phyloP scores from a whole-genome alignment of 2,797 vertebrate genomes.

The Stomatorhinus walkeri region DNA sequence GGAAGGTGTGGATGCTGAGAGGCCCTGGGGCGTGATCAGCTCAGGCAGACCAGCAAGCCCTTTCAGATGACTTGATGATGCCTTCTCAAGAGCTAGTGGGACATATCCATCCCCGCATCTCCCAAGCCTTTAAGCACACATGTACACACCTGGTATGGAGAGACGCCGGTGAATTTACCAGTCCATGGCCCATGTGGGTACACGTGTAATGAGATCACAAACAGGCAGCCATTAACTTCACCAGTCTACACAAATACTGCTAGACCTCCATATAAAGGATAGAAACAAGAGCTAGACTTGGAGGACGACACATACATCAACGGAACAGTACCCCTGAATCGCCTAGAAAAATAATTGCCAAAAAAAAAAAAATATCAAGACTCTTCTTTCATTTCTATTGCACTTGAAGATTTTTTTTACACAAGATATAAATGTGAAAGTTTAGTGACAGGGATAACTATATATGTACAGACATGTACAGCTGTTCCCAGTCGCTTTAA shows the following conservation, averaged over 20 bases:
- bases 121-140: conserved; percentile 20
- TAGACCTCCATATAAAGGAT: conserved; percentile 11
- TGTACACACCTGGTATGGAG: conserved; percentile 15
- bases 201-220: conserved; percentile 35
- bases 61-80: background rate
- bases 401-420: conserved; percentile 70
- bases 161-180: conserved; percentile 29
- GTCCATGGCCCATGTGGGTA: conserved; percentile 15
- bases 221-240: conserved; percentile 30
- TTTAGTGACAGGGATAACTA: conserved; percentile 53
- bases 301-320: conserved; percentile 40
- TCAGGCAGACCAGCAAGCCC: background rate
- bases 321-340: conserved; percentile 54
- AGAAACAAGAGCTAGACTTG: conserved; percentile 17
- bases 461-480: conserved; percentile 55
- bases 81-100: background rate
- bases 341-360: conserved; percentile 46
- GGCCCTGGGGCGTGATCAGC: background rate
- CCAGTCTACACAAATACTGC: conserved; percentile 28
- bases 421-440: conserved; percentile 61
- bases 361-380: conserved; percentile 46
- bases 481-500: conserved; percentile 51
- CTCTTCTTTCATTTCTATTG: conserved; percentile 68
- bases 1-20: conserved; percentile 13
- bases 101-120: background rate